A percentile compares a stretch with the other conserved stretches of the same genome.
phyloP scores from a whole-genome alignment of 2,888 invertebrate species.

The Ceraclea dissimilis region DNA sequence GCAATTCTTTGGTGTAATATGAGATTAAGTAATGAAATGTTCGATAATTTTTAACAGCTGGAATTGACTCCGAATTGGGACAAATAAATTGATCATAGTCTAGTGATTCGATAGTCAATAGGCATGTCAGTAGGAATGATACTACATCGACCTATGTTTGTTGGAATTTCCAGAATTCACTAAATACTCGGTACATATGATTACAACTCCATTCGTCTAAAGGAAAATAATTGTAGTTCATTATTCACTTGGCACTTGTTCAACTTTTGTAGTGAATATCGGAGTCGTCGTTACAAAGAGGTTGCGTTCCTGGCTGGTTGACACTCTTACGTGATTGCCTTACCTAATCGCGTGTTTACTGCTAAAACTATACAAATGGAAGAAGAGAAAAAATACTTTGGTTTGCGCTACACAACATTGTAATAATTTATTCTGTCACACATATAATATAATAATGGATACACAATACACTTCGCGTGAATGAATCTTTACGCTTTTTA shows the following conservation, averaged over 20 bases:
- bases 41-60: too few relatives aligned
- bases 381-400: neutral
- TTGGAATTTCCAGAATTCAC: too few relatives aligned
- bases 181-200: too few relatives aligned
- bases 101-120: too few relatives aligned
- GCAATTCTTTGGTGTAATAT: too few relatives aligned
- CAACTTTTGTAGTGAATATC: neutral
- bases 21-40: too few relatives aligned
- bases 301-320: constrained; percentile 4
- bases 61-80: too few relatives aligned
- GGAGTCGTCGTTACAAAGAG: neutral
- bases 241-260: neutral
- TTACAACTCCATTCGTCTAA: too few relatives aligned
- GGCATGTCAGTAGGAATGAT: too few relatives aligned
- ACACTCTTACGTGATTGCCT: constrained; percentile 22
- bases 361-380: neutral
- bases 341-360: constrained; percentile 12
- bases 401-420: neutral
- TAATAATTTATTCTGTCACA: neutral
- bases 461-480: neutral
- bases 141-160: too few relatives aligned
- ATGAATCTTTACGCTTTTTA: constrained; percentile 1
- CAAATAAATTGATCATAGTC: too few relatives aligned
- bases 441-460: neutral
- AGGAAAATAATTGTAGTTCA: too few relatives aligned